These are phyloP conservation scores for Dromius quadrimaculatus DNA, from an alignment of 2,888 invertebrate genomes.

Conservation along the genomic window DNA sequence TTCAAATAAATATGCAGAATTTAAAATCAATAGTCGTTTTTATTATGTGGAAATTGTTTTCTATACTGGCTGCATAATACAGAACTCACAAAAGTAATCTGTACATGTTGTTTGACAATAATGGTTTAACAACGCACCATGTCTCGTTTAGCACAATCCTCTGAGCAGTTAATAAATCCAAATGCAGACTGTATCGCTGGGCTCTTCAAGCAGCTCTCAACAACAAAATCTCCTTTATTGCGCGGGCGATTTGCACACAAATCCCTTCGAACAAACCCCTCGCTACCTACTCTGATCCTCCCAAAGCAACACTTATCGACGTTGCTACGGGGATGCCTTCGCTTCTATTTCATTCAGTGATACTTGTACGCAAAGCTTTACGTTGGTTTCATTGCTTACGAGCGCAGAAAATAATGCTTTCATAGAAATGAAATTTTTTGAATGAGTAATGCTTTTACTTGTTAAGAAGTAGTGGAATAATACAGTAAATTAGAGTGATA, in stretches of 20 bases:
- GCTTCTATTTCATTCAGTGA: neutral
- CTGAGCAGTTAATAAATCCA: conserved; percentile 63
- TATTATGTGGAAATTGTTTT: too few species aligned
- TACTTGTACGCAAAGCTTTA: conserved; percentile 12
- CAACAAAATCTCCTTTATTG: conserved; percentile 67
- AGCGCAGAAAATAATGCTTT: conserved; percentile 20
- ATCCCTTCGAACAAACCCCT: conserved; percentile 54
- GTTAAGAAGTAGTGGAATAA: conserved; percentile 19
- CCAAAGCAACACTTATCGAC: conserved; percentile 31
- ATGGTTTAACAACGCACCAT: neutral
- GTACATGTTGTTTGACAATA: too few species aligned
- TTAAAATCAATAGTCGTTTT: too few species aligned
- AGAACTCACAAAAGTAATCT: neutral
- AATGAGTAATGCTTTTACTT: conserved; percentile 13
- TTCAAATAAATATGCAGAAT: too few species aligned
- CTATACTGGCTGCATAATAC: too few species aligned
- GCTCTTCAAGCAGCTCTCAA: conserved; percentile 65
- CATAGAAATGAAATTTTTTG: conserved; percentile 22
- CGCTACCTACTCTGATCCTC: neutral
- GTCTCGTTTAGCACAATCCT: conserved; percentile 27
- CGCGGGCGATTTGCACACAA: conserved; percentile 60
- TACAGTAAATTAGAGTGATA: too few species aligned
- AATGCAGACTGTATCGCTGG: conserved; percentile 59
- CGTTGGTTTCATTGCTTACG: conserved; percentile 12
- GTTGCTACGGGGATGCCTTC: conserved; percentile 23